A percentile compares a stretch with the other conserved stretches of the same genome.
These are phyloP conservation scores for Pachycephus smyrnensis DNA, from an alignment of 2,888 invertebrate genomes.

Conservation along the genomic window DNA sequence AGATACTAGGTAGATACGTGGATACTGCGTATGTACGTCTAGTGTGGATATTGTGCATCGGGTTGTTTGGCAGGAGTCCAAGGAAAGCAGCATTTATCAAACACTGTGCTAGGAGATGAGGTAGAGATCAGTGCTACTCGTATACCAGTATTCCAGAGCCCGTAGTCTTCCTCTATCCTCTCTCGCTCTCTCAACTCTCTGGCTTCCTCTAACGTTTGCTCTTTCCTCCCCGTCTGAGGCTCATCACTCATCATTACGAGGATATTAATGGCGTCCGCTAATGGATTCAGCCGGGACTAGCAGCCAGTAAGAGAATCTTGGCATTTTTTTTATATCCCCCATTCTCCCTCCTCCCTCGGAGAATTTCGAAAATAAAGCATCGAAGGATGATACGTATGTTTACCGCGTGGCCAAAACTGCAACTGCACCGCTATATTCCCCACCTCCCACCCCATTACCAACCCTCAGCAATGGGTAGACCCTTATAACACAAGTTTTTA, in stretches of 20 bases:
- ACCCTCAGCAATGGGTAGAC: neutral
- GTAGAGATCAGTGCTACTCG: conserved; percentile 20
- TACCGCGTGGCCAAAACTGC: neutral
- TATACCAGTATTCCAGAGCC: conserved; percentile 10
- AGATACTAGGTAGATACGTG: conserved; percentile 28
- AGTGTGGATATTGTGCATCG: conserved; percentile 50
- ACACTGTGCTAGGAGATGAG: conserved; percentile 33
- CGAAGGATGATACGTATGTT: neutral
- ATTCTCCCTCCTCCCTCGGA: conserved; percentile 12
- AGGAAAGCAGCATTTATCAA: conserved; percentile 59
- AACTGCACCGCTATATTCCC: neutral
- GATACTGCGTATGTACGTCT: neutral
- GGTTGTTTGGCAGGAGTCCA: conserved; percentile 54
- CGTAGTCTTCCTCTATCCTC: conserved; percentile 14
- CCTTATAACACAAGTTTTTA: neutral
- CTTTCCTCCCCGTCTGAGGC: conserved; percentile 33
- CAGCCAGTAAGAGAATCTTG: conserved; percentile 45
- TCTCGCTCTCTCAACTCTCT: conserved; percentile 26
- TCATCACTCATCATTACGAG: conserved; percentile 61
- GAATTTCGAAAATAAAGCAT: conserved; percentile 48
- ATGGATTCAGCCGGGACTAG: conserved; percentile 55
- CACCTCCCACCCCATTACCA: neutral
- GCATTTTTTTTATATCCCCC: conserved; percentile 16
- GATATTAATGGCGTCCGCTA: conserved; percentile 61
- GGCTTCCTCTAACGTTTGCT: conserved; percentile 21